These are phyloP conservation scores for Euplagia quadripunctaria DNA, from an alignment of 2,888 invertebrate genomes.

Conservation along the genomic window DNA sequence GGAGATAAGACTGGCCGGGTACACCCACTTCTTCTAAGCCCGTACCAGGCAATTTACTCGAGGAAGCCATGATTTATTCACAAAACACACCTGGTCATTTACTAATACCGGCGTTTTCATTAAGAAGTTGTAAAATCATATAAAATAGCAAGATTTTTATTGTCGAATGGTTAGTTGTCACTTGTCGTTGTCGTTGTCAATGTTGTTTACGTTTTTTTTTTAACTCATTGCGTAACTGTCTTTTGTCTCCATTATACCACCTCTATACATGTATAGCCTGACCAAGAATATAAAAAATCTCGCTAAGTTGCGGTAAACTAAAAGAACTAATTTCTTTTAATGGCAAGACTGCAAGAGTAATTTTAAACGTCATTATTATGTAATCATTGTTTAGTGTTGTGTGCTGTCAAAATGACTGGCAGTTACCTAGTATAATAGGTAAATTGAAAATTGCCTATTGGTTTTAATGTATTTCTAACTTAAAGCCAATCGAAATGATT, in stretches of 20 bases:
- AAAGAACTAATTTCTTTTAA: too few relatives aligned
- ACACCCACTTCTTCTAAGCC: constrained; percentile 95
- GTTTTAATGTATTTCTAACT: too few relatives aligned
- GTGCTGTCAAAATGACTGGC: too few relatives aligned
- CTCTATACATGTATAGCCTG: too few relatives aligned
- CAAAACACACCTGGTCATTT: constrained; percentile 17
- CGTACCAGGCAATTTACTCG: constrained; percentile 84
- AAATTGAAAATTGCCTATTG: too few relatives aligned
- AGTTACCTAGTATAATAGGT: too few relatives aligned
- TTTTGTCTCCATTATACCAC: background rate
- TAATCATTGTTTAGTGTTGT: too few relatives aligned
- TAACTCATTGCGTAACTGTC: background rate
- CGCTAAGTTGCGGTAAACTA: too few relatives aligned
- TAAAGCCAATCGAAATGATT: too few relatives aligned
- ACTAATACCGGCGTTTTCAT: constrained; percentile 9
- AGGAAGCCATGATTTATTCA: constrained; percentile 72
- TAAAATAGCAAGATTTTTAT: background rate
- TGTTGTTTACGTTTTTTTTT: background rate
- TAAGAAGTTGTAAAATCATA: background rate
- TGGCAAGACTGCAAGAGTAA: too few relatives aligned
- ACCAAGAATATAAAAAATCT: too few relatives aligned
- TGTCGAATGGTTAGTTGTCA: background rate
- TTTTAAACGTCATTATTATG: too few relatives aligned
- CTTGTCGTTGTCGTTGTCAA: background rate
- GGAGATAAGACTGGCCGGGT: constrained; percentile 94